Evolutionary conservation across 64 coral and sea anemone species (phyloP), one percentile per base, ranked within the genome.

Genomic region (Pocillopora damicornis): DNA sequence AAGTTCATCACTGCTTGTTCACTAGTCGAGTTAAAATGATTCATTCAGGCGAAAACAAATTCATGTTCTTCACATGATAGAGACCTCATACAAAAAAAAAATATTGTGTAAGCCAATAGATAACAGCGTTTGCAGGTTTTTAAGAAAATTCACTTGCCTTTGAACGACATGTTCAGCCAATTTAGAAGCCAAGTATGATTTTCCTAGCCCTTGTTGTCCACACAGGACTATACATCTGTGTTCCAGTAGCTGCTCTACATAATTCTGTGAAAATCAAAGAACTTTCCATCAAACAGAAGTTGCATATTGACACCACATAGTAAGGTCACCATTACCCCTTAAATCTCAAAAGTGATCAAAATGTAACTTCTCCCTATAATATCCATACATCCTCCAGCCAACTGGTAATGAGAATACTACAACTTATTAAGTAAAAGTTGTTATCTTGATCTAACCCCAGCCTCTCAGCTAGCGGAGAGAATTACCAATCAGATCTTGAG

Each of bases 111-210:
- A 51, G 42, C 42, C 7, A 51, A 51, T 4, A 51, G 42, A 51
- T 4, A 51, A 51, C 42, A 7, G 42, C 42, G 42, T 51, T 22
- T 15, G 22, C n/a, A 12, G 14, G 66, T 57, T 23, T 30, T 1
- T n/a, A 23, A 11, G 20, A 71, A 23, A 1, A 71, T 23, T 23
- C 11, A 71, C 81, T 89, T 63, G 93, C 94, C 94, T 90, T 89
- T 96, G 87, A 26, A 84, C 94, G 20, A 96, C 37, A 37, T 96
- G 94, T 79, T 96, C 94, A 13, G 94, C 94, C 37, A 96, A 84
- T 38, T 92, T 90, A 11, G 88, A 60, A 0, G 94, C 94, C 51
- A 96, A 61, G 77, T 90, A 89, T 0, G 94, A 89, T 72, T 96
- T 96, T 63, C 94, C 94, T 35, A 96, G 83, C 7, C 94, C 87